These are phyloP conservation scores for Eupithecia abbreviata DNA, from an alignment of 2,888 invertebrate species.

Conservation along the genomic window DNA sequence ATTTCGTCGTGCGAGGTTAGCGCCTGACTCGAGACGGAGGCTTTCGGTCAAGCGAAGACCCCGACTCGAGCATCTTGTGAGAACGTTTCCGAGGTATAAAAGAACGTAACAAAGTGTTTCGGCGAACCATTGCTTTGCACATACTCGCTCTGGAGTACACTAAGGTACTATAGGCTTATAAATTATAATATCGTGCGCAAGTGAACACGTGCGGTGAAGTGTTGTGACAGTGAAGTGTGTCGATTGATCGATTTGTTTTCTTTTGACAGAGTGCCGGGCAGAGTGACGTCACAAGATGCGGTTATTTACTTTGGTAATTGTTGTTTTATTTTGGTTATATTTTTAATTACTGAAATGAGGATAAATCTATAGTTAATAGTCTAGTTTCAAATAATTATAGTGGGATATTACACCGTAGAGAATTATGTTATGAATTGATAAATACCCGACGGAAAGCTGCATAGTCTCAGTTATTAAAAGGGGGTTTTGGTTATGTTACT, in stretches of 20 bases:
- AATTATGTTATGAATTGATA: background rate
- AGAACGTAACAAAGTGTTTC: constrained; percentile 73
- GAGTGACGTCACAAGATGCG: constrained; percentile 68
- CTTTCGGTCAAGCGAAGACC: constrained; percentile 70
- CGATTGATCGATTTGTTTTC: constrained; percentile 64
- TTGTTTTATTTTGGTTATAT: constrained; percentile 21
- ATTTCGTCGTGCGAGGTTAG: constrained; percentile 55
- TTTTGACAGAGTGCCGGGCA: constrained; percentile 73
- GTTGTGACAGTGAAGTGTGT: constrained; percentile 52
- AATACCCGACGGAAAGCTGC: background rate
- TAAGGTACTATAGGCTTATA: constrained; percentile 48
- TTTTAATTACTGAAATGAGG: background rate
- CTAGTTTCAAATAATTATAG: background rate
- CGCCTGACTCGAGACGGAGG: constrained; percentile 46
- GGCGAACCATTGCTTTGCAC: constrained; percentile 76
- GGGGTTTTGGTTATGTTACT: background rate
- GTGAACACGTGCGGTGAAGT: constrained; percentile 50
- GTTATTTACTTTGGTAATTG: constrained; percentile 72
- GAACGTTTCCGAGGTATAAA: constrained; percentile 82
- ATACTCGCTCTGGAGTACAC: constrained; percentile 59
- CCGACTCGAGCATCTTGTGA: constrained; percentile 70
- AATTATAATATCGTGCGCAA: constrained; percentile 8
- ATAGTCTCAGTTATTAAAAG: background rate
- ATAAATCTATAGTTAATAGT: background rate
- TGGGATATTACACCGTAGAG: background rate